Evolutionary conservation across 2,888 invertebrate species (phyloP).

Genomic region (Erannis defoliaria): DNA sequence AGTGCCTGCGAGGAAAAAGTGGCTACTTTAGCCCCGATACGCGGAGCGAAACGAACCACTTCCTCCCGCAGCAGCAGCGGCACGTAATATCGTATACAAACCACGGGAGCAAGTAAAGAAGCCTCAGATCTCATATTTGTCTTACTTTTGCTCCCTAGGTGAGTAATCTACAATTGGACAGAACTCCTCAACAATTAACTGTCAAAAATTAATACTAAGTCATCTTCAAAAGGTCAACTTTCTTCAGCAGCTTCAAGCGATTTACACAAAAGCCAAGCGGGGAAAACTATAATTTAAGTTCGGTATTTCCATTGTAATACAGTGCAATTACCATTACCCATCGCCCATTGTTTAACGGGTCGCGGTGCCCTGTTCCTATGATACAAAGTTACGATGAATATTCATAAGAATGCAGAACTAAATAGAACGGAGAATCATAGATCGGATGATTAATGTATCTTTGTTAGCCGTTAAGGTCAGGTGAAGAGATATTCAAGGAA

Average conservation of each 20-base stretch:
- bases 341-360: constrained; percentile 66
- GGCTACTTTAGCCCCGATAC: too few relatives aligned
- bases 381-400: constrained; percentile 53
- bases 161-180: too few relatives aligned
- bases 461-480: constrained; percentile 11
- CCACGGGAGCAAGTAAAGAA: too few relatives aligned
- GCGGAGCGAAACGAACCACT: too few relatives aligned
- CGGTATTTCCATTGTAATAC: constrained; percentile 75
- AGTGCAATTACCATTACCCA: constrained; percentile 58
- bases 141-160: too few relatives aligned
- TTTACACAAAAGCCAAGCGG: constrained; percentile 60
- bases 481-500: not conserved
- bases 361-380: constrained; percentile 53
- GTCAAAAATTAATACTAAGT: constrained; percentile 14
- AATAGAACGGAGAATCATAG: constrained; percentile 26
- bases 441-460: constrained; percentile 26
- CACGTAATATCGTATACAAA: too few relatives aligned
- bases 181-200: not conserved
- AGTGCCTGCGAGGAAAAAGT: too few relatives aligned
- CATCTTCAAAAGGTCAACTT: constrained; percentile 39
- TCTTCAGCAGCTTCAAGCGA: constrained; percentile 43
- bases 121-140: too few relatives aligned
- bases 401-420: constrained; percentile 37
- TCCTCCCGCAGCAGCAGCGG: too few relatives aligned
- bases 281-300: constrained; percentile 75